Percentiles rank a stretch among this genome's conserved stretches.
Conservation (phyloP, 2,888 invertebrate species). For the Cremastobaeus sp. region DNA sequence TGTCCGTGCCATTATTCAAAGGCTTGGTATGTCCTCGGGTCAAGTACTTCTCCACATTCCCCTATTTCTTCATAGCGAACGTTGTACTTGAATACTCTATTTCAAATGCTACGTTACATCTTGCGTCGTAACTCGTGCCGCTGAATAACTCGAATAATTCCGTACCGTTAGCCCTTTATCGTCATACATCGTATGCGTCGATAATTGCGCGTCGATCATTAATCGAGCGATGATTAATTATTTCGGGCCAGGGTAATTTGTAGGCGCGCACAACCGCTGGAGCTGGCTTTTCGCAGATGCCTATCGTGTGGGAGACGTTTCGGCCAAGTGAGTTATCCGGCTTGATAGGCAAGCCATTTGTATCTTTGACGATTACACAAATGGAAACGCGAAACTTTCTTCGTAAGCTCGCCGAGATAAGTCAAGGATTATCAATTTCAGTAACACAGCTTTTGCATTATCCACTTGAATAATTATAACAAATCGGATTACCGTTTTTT, state of each 20-base stretch:
- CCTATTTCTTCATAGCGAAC: conserved; percentile 41
- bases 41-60: conserved; percentile 54
- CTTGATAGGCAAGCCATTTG: conserved; percentile 15
- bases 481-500: background rate
- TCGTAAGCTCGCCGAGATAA: conserved; percentile 16
- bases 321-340: conserved; percentile 12
- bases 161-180: conserved; percentile 34
- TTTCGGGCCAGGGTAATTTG: conserved; percentile 30
- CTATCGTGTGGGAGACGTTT: conserved; percentile 37
- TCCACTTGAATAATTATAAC: background rate
- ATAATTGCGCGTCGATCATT: conserved; percentile 35
- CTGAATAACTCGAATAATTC: conserved; percentile 21
- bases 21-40: conserved; percentile 53
- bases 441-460: conserved; percentile 18
- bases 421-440: conserved; percentile 9
- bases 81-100: conserved; percentile 43
- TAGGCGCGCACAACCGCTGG: conserved; percentile 20
- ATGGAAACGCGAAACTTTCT: conserved; percentile 26
- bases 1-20: conserved; percentile 54
- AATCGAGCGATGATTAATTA: conserved; percentile 42
- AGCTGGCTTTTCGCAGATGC: conserved; percentile 11
- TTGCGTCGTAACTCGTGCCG: too few relatives aligned
- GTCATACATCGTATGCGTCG: conserved; percentile 29
- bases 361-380: conserved; percentile 24
- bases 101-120: conserved; percentile 50